Base-by-base conservation (phyloP, 2,113 vertebrate species). In the Edolisoma coerulescens region DNA sequence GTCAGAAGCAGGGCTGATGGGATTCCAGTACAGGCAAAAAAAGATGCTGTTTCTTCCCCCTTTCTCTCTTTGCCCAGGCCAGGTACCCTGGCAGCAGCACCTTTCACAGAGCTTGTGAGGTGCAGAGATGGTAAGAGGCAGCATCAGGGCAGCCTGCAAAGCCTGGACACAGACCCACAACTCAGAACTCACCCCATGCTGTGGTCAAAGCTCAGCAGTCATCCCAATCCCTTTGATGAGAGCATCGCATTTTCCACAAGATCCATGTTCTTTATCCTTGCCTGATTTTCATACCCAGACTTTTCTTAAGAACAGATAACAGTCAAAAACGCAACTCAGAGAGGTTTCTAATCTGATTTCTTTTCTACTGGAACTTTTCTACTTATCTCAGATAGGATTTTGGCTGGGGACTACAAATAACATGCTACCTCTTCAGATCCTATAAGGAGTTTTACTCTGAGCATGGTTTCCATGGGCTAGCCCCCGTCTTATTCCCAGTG, bases 41-140 rank as follows among this genome's bases (percentile, higher is more conserved):
- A 30, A 19, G 3, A 21, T 23, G 21, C 16, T 41, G 13, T 28
- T 15, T 54, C 35, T 71, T 10, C 9, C 17, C 1, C 0, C 11
- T 47, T 87, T 32, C 32, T 63, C 15, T 57, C 19, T 61, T 63
- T 78, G 14, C 10, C 11, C 11, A 71, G 37, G 13, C 5, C 6
- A 3, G 28, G 11, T 8, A 27, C 3, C 5, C 3, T 4, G 1
- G 32, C 35, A 84, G 27, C 37, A 68, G 13, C 67, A 45, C 39
- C 23, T 54, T 76, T 80, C 50, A 11, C 32, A 76, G 56, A 59
- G 14, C 4, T 39, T 39, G 13, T 33, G 28, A 41, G 11, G 13
- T 1, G 0, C 45, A 52, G 20, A 13, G 41, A 53, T 70, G 26
- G 16, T 16, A 52, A 65, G 5, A 74, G 21, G 28, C 3, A 5